Conservation (phyloP, 2,797 vertebrate species). For the Pelodytes ibericus region DNA sequence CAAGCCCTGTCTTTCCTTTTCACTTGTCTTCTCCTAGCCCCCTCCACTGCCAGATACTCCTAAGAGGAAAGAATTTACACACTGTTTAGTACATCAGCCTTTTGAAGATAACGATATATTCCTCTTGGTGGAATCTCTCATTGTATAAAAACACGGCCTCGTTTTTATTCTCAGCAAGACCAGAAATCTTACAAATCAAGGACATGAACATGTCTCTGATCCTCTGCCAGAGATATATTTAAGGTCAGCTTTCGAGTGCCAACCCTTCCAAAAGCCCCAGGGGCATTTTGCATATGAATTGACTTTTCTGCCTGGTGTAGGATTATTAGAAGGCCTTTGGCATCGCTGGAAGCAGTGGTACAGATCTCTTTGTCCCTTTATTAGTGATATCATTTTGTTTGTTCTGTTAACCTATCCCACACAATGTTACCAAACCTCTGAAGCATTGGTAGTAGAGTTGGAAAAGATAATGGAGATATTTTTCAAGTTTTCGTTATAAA, state of each 20-base stretch:
- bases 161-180: neutral
- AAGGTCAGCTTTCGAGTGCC: conserved; percentile 35
- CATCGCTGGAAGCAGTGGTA: neutral
- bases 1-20: too few species aligned
- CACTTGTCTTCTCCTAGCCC: too few species aligned
- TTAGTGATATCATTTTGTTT: neutral
- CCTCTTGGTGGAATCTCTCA: too few species aligned
- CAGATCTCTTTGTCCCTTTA: neutral
- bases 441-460: too few species aligned
- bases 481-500: too few species aligned
- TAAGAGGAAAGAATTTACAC: too few species aligned
- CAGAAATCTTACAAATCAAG: conserved; percentile 21
- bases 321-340: neutral
- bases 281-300: conserved; percentile 25
- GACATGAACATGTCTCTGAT: conserved; percentile 30
- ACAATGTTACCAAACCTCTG: too few species aligned
- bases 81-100: too few species aligned
- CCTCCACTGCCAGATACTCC: too few species aligned
- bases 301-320: neutral
- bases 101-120: too few species aligned
- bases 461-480: too few species aligned
- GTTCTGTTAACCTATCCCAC: too few species aligned
- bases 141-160: neutral
- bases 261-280: conserved; percentile 3
- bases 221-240: conserved; percentile 31